These are phyloP conservation scores for Manduca sexta DNA, from an alignment of 1,140 invertebrate species.

Conservation along the genomic window DNA sequence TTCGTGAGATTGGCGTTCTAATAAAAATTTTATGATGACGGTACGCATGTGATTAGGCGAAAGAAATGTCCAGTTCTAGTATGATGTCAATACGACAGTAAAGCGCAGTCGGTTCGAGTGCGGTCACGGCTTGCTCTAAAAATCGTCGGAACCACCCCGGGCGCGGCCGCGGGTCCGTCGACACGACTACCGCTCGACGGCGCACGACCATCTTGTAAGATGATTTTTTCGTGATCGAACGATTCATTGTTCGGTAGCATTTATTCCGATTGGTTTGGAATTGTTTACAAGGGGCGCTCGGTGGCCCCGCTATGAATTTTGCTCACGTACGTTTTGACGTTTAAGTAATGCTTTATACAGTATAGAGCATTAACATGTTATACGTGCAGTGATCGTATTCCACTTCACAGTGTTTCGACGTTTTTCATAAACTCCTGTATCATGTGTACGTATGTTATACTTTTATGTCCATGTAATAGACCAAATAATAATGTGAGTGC, in stretches of 20 bases:
- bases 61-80: too few species aligned
- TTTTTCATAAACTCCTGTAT: too few species aligned
- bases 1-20: slow-evolving; percentile 28
- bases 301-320: slow-evolving; percentile 1
- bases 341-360: background rate
- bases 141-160: background rate
- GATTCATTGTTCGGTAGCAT: slow-evolving; percentile 68
- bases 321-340: background rate
- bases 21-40: too few species aligned
- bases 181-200: slow-evolving; percentile 63
- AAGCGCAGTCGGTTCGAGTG: too few species aligned
- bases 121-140: too few species aligned
- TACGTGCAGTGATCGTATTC: background rate
- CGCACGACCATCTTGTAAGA: slow-evolving; percentile 62
- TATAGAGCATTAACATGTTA: slow-evolving; percentile 2
- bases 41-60: too few species aligned
- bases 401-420: too few species aligned
- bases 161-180: slow-evolving; percentile 8
- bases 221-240: slow-evolving; percentile 69
- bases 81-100: too few species aligned
- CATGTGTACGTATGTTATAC: too few species aligned
- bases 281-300: slow-evolving; percentile 33
- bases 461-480: too few species aligned
- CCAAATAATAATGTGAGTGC: too few species aligned
- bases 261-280: slow-evolving; percentile 58